A percentile compares a stretch with the other conserved stretches of the same genome.
These are phyloP conservation scores for Stenopsyche tienmushanensis DNA, from an alignment of 1,140 invertebrate species.

Conservation along the genomic window DNA sequence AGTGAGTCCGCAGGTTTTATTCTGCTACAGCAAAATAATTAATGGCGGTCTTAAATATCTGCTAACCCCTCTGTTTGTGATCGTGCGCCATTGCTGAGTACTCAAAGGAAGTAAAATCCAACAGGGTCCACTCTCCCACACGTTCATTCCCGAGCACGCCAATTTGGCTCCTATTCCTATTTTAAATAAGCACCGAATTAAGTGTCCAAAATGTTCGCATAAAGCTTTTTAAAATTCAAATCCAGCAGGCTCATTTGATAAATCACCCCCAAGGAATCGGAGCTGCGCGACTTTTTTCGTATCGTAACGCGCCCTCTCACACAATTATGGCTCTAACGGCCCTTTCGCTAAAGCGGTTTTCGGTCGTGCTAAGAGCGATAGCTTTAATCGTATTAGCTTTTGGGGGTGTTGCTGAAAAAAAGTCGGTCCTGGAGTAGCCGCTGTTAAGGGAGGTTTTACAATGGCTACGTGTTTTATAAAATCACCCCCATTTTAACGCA, in stretches of 20 bases:
- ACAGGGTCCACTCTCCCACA: background rate
- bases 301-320: background rate
- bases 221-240: constrained; percentile 10
- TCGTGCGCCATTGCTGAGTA: constrained; percentile 3
- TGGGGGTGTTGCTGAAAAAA: constrained; percentile 27
- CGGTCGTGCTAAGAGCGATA: background rate
- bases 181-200: background rate
- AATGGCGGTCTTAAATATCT: constrained; percentile 42
- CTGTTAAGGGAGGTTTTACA: constrained; percentile 35
- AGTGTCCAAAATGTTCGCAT: constrained; percentile 6
- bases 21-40: constrained; percentile 38
- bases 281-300: background rate
- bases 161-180: background rate
- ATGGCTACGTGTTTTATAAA: constrained; percentile 40
- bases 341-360: background rate
- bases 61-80: constrained; percentile 37
- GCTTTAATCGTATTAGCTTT: constrained; percentile 18
- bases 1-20: constrained; percentile 10
- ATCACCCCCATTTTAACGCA: constrained; percentile 38
- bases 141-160: too few relatives aligned
- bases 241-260: constrained; percentile 40
- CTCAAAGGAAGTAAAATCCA: constrained; percentile 34
- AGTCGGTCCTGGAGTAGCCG: constrained; percentile 18
- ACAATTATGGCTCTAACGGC: constrained; percentile 18
- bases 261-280: constrained; percentile 41